Evolutionary conservation across 2,113 vertebrate species (phyloP), one percentile per base, ranked within the genome.

Genomic region (Lamprotornis superbus): DNA sequence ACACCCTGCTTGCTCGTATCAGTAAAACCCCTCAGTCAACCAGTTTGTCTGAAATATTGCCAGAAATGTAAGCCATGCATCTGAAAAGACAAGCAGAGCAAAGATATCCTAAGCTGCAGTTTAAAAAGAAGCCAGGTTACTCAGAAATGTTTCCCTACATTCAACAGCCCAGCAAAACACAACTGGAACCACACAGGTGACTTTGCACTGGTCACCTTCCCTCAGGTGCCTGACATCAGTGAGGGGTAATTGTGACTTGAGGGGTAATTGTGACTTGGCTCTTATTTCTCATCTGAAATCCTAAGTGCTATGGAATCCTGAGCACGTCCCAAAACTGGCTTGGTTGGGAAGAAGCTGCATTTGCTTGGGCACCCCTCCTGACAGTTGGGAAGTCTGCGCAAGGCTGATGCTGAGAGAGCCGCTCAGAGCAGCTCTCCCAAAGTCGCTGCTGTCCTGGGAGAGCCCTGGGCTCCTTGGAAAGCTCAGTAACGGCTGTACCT

Each of bases 401-500:
- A 19, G 15, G 2, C 5, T 9, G 60, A n/a, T 7, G 49, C 25
- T 28, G 33, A 15, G 4, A 13, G 27, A 73, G 53, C 8, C 8
- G 6, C 35, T 78, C 8, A 5, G 25, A 50, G 57, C 35, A 37
- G 15, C 31, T 11, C 1, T 2, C 5, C 44, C 5, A 0, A 28
- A 31, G 31, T 21, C 11, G 0, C 20, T 2, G 24, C 68, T 11
- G 52, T 39, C 8, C 1, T 6, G 1, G 5, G 25, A 81, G n/a
- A 37, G 35, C 33, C 8, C 30, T 9, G 1, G 37, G 33, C 35
- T 20, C 17, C 5, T 10, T 4, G 25, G 20, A 7, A 22, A n/a
- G 55, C 22, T 33, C 64, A 17, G 23, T 25, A 55, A 16, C 6
- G 3, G 8, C 31, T n/a, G 18, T 15, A 65, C n/a, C 42, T 7